A percentile compares a stretch with the other conserved stretches of the same genome.
phyloP scores from a whole-genome alignment of 2,888 invertebrate species.

The Scaptomyza tumidula region DNA sequence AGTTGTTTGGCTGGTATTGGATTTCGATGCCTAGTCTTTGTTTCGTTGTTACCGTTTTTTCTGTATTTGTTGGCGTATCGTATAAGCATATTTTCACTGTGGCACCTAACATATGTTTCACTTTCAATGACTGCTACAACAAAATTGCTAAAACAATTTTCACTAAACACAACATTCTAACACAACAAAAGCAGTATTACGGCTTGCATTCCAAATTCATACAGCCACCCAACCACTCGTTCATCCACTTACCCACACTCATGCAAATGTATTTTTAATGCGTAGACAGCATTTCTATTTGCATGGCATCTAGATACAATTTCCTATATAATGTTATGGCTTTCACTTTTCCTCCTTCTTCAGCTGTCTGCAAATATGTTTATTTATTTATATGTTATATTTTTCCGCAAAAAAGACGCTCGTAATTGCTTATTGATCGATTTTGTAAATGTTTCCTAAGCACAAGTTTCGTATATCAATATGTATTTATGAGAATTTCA shows the following conservation, averaged over 20 bases:
- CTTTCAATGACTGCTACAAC: constrained; percentile 67
- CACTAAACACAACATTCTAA: constrained; percentile 68
- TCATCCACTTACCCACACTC: constrained; percentile 16
- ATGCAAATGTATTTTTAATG: constrained; percentile 57
- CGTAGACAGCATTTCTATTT: constrained; percentile 53
- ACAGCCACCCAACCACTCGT: constrained; percentile 15
- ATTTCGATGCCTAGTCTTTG: constrained; percentile 23
- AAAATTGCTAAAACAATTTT: constrained; percentile 72
- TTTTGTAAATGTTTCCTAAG: constrained; percentile 58
- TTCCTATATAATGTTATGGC: constrained; percentile 46
- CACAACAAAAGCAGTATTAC: constrained; percentile 7
- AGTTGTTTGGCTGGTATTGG: constrained; percentile 47
- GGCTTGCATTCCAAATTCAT: neutral
- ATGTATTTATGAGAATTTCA: constrained; percentile 19
- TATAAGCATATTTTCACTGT: constrained; percentile 63
- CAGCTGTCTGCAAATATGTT: constrained; percentile 29
- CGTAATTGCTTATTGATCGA: constrained; percentile 79
- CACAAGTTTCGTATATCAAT: constrained; percentile 6
- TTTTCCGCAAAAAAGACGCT: constrained; percentile 23
- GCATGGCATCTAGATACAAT: constrained; percentile 44
- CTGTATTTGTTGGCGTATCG: constrained; percentile 16
- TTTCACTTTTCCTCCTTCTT: neutral
- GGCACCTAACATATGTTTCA: constrained; percentile 77
- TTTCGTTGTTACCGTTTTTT: constrained; percentile 17
- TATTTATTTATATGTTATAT: constrained; percentile 45